These are phyloP conservation scores for Pluvianellus socialis DNA, from an alignment of 2,113 vertebrate species.

Conservation along the genomic window DNA sequence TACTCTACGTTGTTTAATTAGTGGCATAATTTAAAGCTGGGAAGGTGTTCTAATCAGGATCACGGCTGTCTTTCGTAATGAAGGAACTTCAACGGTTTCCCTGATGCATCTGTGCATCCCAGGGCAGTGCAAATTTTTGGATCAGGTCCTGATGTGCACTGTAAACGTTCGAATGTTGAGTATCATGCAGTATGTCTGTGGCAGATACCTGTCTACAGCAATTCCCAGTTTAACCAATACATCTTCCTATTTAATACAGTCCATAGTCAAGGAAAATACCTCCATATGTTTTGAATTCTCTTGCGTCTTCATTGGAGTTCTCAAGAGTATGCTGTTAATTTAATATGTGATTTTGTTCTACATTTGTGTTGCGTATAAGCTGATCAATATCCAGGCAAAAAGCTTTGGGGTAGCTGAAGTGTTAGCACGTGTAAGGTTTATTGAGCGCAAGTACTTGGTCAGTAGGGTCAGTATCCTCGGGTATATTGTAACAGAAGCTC, in stretches of 20 bases:
- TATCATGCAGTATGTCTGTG: background rate
- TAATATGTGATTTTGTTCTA: background rate
- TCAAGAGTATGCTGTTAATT: background rate
- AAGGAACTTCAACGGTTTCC: background rate
- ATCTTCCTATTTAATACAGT: background rate
- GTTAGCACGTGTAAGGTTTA: background rate
- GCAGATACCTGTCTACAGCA: background rate
- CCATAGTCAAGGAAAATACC: background rate
- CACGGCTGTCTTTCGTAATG: background rate
- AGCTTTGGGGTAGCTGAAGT: background rate
- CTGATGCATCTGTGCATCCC: background rate
- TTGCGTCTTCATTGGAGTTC: background rate
- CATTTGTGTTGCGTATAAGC: background rate
- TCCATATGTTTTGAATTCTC: conserved; percentile 29
- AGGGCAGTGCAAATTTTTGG: background rate
- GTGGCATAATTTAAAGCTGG: background rate
- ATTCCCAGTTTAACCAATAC: background rate
- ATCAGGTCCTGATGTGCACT: background rate
- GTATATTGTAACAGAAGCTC: background rate
- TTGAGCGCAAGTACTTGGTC: background rate
- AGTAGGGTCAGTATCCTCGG: background rate
- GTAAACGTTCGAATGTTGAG: background rate
- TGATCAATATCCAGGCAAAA: background rate
- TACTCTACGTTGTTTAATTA: background rate
- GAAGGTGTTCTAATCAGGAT: background rate